Evolutionary conservation across 2,113 vertebrate species (phyloP).

Genomic region (Setophaga petechia): DNA sequence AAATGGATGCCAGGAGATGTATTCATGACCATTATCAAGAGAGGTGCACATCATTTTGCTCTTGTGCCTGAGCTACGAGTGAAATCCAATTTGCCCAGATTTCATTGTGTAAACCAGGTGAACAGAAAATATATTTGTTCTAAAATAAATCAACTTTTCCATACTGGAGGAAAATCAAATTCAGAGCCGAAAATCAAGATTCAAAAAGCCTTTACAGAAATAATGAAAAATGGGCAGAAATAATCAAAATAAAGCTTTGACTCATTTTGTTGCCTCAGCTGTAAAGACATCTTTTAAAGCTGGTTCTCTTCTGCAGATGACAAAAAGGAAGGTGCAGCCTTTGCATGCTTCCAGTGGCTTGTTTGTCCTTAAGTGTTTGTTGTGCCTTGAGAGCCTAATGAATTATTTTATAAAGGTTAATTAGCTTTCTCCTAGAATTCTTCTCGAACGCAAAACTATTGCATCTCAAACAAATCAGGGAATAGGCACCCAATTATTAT

Average conservation of each 20-base stretch:
- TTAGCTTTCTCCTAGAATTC: not conserved
- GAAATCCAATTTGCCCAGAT: constrained; percentile 17
- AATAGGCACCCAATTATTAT: not conserved
- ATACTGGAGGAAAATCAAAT: constrained; percentile 5
- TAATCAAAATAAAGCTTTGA: not conserved
- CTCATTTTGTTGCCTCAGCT: not conserved
- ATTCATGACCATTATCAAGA: not conserved
- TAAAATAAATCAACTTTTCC: constrained; percentile 4
- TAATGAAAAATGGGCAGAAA: not conserved
- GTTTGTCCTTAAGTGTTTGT: not conserved
- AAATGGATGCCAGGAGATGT: not conserved
- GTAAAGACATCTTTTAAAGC: not conserved
- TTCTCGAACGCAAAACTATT: not conserved
- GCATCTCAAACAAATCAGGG: not conserved
- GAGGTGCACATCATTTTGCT: not conserved
- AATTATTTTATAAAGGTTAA: constrained; percentile 19
- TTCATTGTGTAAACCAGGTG: not conserved
- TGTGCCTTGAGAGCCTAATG: not conserved
- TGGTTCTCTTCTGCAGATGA: not conserved
- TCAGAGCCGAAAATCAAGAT: not conserved
- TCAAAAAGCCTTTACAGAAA: not conserved
- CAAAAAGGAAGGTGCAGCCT: not conserved
- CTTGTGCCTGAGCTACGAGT: not conserved
- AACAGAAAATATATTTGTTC: constrained; percentile 33
- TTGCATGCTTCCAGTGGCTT: not conserved